These are phyloP conservation scores for Villa cingulata DNA, from an alignment of 2,888 invertebrate species.

Conservation along the genomic window DNA sequence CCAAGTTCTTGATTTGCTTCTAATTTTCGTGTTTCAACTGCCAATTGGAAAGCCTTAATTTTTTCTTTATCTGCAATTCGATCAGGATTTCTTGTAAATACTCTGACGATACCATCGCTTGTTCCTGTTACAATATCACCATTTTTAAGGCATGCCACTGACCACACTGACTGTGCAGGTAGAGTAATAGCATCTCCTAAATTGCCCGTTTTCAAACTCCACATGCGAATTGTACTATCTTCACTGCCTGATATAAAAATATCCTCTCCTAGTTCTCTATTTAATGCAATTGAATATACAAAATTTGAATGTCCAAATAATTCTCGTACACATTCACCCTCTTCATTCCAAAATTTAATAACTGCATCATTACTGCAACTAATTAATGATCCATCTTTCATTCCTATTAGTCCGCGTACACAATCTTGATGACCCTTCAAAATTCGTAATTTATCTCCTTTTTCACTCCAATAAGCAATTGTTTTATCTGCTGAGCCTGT, in stretches of 20 bases:
- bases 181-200: slow-evolving; percentile 32
- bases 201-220: slow-evolving; percentile 40
- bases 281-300: slow-evolving; percentile 57
- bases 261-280: slow-evolving; percentile 40
- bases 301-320: slow-evolving; percentile 78
- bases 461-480: slow-evolving; percentile 66
- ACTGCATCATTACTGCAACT: slow-evolving; percentile 89
- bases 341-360: slow-evolving; percentile 68
- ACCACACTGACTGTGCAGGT: slow-evolving; percentile 86
- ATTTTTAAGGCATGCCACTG: slow-evolving; percentile 63
- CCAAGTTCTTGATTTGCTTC: slow-evolving; percentile 60
- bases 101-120: slow-evolving; percentile 76
- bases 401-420: slow-evolving; percentile 63
- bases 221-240: slow-evolving; percentile 71
- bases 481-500: slow-evolving; percentile 91
- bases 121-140: slow-evolving; percentile 81
- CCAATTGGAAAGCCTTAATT: slow-evolving; percentile 54
- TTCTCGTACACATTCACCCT: slow-evolving; percentile 61
- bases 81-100: slow-evolving; percentile 62
- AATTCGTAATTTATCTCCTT: slow-evolving; percentile 51
- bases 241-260: slow-evolving; percentile 77
- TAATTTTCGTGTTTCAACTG: slow-evolving; percentile 49
- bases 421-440: slow-evolving; percentile 82
- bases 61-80: slow-evolving; percentile 53
- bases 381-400: slow-evolving; percentile 61